Evolutionary conservation across 1,140 invertebrate genomes (phyloP), one percentile per base, ranked within the genome.

Genomic region (Platorchestia sp.): DNA sequence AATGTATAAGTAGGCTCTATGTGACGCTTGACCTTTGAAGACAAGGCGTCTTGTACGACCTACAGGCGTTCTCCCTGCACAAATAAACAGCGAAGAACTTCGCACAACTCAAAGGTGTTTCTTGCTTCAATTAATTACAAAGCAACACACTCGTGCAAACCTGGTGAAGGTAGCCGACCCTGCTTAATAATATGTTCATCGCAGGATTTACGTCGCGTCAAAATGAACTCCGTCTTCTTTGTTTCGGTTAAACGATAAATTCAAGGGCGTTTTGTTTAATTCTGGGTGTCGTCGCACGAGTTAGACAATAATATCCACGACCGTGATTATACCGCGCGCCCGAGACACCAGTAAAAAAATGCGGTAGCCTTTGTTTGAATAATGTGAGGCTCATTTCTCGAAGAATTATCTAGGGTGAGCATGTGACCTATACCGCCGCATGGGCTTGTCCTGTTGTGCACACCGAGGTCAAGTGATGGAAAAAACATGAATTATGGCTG

Each of bases 21-120:
- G 91, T 93, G 91, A 93, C 91, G 45, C 91, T 44, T 93, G 91
- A 93, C 91, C 91, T 93, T 93, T 93, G 41, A 93, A 93, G 91
- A 93, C 45, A 93, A 93, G 87, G 41, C 45, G 45, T 44, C 91
- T 93, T 93, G 43, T 45, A n/a, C 91, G 91, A 93, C 91, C 91
- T 47, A 93, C 45, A 47, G 45, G 43, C 91, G 45, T 93, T 93
- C 45, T 93, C 91, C 47, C 40, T 36, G 45, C 47, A 45, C 91
- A 93, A 93, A 93, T 93, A 93, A 93, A 93, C 91, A 93, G 91
- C 91, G 43, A 47, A 14, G 47, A 41, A 44, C 87, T 14, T 42
- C 41, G 43, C 43, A 89, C 41, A 89, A 89, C n/a, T 5, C 41
- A 43, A 16, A 89, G 87, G 87, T 44, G 87, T 89, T 89, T 89